phyloP scores from a whole-genome alignment of 2,888 invertebrate genomes.

The Antitype chi region DNA sequence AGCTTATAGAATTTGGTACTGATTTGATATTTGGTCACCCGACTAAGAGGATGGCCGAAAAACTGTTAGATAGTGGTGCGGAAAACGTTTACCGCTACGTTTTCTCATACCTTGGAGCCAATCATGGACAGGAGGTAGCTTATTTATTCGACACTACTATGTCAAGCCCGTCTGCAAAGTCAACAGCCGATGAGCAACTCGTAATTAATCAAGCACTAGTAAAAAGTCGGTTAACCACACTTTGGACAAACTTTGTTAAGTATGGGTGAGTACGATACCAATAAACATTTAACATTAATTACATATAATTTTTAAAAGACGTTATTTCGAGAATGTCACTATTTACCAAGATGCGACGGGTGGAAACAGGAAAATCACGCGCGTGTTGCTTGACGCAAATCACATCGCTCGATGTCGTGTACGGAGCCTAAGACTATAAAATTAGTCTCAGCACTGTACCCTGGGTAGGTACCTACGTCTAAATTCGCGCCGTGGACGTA shows the following conservation, averaged over 20 bases:
- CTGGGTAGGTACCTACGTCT: too few species aligned
- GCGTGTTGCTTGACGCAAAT: too few species aligned
- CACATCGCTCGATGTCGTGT: too few species aligned
- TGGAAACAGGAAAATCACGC: too few species aligned
- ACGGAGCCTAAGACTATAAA: neutral
- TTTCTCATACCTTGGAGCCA: conserved; percentile 51
- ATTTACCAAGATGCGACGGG: too few species aligned
- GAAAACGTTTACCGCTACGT: conserved; percentile 41
- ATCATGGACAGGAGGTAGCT: conserved; percentile 53
- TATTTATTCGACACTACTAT: conserved; percentile 52
- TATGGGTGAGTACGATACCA: conserved; percentile 25
- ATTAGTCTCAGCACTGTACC: neutral
- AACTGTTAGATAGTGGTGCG: conserved; percentile 41
- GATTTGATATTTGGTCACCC: conserved; percentile 52
- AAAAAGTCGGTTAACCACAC: conserved; percentile 44
- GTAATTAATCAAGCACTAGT: conserved; percentile 32
- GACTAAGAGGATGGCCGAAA: conserved; percentile 41
- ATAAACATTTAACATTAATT: too few species aligned
- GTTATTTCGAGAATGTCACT: too few species aligned
- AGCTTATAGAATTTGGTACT: conserved; percentile 34
- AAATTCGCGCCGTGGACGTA: neutral
- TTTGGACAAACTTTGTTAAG: conserved; percentile 67
- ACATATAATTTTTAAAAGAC: too few species aligned
- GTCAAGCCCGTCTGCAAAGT: neutral
- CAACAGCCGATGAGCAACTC: conserved; percentile 51